Evolutionary conservation across 2,888 invertebrate genomes (phyloP).

Genomic region (Hoplodrina blanda): DNA sequence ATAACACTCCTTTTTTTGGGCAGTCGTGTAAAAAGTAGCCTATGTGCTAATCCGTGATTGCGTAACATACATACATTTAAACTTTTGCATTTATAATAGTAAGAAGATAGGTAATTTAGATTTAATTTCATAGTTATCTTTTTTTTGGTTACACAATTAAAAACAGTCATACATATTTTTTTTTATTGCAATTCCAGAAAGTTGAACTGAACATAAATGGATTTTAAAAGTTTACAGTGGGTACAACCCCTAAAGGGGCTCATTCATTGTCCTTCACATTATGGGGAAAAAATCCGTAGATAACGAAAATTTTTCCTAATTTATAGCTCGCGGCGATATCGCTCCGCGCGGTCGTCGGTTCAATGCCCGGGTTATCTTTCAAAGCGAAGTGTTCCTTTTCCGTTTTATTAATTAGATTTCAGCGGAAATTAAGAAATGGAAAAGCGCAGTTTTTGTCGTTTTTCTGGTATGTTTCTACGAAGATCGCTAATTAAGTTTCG

Average conservation of each 20-base stretch:
- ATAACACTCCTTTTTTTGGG: too few relatives aligned
- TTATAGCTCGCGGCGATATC: constrained; percentile 63
- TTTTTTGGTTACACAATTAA: too few relatives aligned
- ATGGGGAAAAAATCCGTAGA: constrained; percentile 39
- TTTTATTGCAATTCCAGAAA: too few relatives aligned
- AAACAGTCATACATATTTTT: too few relatives aligned
- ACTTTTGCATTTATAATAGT: too few relatives aligned
- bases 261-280: constrained; percentile 33
- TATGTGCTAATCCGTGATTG: too few relatives aligned
- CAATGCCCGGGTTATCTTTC: constrained; percentile 68
- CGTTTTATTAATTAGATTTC: constrained; percentile 65
- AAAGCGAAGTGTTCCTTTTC: constrained; percentile 65
- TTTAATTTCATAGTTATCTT: too few relatives aligned
- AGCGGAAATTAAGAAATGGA: constrained; percentile 65
- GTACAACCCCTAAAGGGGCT: constrained; percentile 13
- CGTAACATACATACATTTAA: too few relatives aligned
- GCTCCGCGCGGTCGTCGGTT: constrained; percentile 55
- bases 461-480: constrained; percentile 46
- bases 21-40: too few relatives aligned
- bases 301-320: constrained; percentile 59
- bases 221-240: constrained; percentile 29
- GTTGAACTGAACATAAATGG: constrained; percentile 3
- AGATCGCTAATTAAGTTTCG: constrained; percentile 43
- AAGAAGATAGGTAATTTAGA: too few relatives aligned
- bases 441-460: constrained; percentile 54